Conservation (phyloP, 2,797 vertebrate species). For the Onychomys leucogaster region DNA sequence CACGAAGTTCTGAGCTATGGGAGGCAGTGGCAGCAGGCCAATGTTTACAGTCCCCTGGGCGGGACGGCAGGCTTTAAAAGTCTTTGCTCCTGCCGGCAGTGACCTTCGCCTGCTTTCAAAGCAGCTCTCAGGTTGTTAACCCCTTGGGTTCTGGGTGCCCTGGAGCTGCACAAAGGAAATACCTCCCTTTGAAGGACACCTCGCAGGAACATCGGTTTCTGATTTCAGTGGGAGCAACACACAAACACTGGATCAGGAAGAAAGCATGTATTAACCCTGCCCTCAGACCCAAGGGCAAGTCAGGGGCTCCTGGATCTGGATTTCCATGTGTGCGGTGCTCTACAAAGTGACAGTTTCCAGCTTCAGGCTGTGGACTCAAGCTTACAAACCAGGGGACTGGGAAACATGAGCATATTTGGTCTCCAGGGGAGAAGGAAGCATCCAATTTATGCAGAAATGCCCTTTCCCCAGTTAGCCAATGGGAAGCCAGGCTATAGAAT, state of each 20-base stretch:
- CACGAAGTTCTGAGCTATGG: constrained; percentile 86
- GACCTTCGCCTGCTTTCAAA: constrained; percentile 91
- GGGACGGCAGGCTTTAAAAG: constrained; percentile 91
- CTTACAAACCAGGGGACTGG: constrained; percentile 77
- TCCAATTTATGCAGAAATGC: constrained; percentile 79
- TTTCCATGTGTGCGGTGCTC: constrained; percentile 55
- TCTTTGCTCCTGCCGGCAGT: constrained; percentile 89
- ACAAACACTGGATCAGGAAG: constrained; percentile 44
- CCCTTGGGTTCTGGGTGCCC: constrained; percentile 83
- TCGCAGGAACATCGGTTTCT: constrained; percentile 68
- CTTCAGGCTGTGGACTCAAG: constrained; percentile 73
- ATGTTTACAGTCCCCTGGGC: constrained; percentile 97
- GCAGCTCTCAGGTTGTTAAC: constrained; percentile 89
- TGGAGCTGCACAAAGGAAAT: constrained; percentile 82
- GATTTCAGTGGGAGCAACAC: constrained; percentile 71
- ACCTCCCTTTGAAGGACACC: constrained; percentile 77
- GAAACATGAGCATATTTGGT: constrained; percentile 78
- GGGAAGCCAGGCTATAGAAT: constrained; percentile 55
- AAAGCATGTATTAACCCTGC: constrained; percentile 54
- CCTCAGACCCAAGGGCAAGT: neutral
- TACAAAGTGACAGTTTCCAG: constrained; percentile 80
- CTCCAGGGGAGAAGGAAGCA: constrained; percentile 83
- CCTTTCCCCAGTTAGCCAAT: constrained; percentile 80
- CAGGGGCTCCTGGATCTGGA: constrained; percentile 32
- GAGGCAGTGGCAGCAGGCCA: constrained; percentile 90